Conservation (phyloP, 2,797 vertebrate species). For the Ctenochaetus hawaiiensis region DNA sequence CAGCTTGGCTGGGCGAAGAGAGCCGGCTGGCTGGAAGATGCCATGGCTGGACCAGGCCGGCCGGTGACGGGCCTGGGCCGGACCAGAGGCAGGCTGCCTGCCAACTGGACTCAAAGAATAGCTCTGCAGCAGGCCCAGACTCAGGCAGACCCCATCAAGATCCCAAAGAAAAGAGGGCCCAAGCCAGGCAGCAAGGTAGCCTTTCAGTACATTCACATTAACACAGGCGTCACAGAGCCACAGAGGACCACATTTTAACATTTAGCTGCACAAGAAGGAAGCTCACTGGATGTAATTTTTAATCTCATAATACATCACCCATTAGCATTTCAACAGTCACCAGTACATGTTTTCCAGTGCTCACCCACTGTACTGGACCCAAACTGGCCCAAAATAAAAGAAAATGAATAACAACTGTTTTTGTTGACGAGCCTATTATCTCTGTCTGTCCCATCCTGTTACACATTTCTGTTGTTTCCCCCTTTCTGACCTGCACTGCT, state of each 20-base stretch:
- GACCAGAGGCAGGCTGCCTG: slow-evolving; percentile 83
- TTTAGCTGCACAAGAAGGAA: not conserved
- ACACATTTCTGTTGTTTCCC: not conserved
- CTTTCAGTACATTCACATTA: not conserved
- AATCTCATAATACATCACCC: not conserved
- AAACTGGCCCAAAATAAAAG: not conserved
- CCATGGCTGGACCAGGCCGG: slow-evolving; percentile 81
- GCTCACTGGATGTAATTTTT: not conserved
- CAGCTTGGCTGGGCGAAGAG: slow-evolving; percentile 85
- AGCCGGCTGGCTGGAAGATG: slow-evolving; percentile 82
- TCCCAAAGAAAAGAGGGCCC: slow-evolving; percentile 98
- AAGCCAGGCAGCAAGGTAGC: slow-evolving; percentile 99
- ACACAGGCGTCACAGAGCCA: not conserved
- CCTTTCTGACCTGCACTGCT: not conserved
- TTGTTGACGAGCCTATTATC: not conserved
- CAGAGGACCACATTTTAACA: not conserved
- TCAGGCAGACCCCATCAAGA: slow-evolving; percentile 91
- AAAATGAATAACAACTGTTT: not conserved
- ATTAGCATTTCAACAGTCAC: not conserved
- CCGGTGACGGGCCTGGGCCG: slow-evolving; percentile 80
- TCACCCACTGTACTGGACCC: not conserved
- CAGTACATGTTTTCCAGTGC: not conserved
- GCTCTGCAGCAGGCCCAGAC: slow-evolving; percentile 87
- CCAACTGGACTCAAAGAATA: slow-evolving; percentile 87
- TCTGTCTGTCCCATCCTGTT: not conserved